A percentile compares a stretch with the other conserved stretches of the same genome.
These are phyloP conservation scores for Chrysomela aeneicollis DNA, from an alignment of 2,888 invertebrate genomes.

Conservation along the genomic window DNA sequence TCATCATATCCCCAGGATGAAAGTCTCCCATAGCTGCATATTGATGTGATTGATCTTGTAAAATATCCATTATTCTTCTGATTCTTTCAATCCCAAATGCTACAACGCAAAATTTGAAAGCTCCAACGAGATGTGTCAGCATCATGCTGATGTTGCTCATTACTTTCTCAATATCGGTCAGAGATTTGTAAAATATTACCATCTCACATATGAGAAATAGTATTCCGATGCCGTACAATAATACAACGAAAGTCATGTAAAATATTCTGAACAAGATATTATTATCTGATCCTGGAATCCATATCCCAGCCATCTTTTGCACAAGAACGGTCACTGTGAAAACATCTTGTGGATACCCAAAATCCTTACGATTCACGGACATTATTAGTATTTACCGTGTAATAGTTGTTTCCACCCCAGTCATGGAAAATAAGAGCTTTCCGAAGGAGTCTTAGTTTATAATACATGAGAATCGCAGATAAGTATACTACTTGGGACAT, in stretches of 20 bases:
- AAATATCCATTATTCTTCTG: conserved; percentile 15
- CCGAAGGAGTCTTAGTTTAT: neutral
- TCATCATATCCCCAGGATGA: conserved; percentile 16
- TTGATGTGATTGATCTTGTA: conserved; percentile 21
- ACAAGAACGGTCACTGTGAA: conserved; percentile 12
- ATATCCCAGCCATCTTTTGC: conserved; percentile 20
- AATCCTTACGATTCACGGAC: neutral
- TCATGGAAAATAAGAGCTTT: neutral
- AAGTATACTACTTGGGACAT: neutral
- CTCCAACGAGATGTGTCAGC: conserved; percentile 43
- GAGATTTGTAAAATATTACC: conserved; percentile 25
- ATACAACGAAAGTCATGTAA: conserved; percentile 20
- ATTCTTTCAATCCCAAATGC: conserved; percentile 24
- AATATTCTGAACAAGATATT: conserved; percentile 2
- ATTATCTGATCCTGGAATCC: conserved; percentile 16
- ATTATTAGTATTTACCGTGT: neutral
- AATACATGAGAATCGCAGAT: neutral
- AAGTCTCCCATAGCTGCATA: conserved; percentile 17
- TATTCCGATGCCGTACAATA: conserved; percentile 16
- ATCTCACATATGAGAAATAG: conserved; percentile 25
- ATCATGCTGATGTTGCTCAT: conserved; percentile 43
- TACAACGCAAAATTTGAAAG: conserved; percentile 40
- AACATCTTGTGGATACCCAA: conserved; percentile 15
- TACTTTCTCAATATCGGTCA: conserved; percentile 27
- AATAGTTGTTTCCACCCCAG: neutral